Evolutionary conservation across 92 coral and sea anemone species (phyloP), one percentile per base, ranked within the genome.

Genomic region (Metridium senile): DNA sequence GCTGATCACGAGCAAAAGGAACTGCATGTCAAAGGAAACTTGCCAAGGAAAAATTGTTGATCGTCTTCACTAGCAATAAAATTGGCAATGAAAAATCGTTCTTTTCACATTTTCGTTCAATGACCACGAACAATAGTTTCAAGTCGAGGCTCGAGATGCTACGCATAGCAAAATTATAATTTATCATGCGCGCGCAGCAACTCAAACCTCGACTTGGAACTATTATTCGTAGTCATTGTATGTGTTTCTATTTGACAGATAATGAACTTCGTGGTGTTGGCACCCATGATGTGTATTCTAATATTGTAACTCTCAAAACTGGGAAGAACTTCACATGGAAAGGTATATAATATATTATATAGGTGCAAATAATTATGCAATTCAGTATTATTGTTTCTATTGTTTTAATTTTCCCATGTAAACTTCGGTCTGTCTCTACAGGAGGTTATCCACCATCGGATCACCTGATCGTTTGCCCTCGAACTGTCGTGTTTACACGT

Each of bases 391-490:
- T 45, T 8, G 51, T 45, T 45, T 45, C 13, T 39, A 19, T 54
- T 16, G 61, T 54, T 54, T 54, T 54, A 16, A 54, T 8, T 45
- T 7, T 7, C 17, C 9, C 51, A 45, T 45, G 51, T 45, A n/a
- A n/a, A 7, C 17, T 45, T 2, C 59, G 8, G 7, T 53, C 25
- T 22, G 20, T 33, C 68, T 73, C 45, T 18, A 4, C 84, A 90
- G 94, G 82, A 46, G 88, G 86, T 11, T 62, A 56, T 47, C 75
- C 91, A 22, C 94, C 94, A 25, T 74, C 74, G 2, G 94, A 90
- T 58, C 82, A 75, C 23, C 56, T 71, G 27, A 72, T 61, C 16
- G 74, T 74, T 16, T 21, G 62, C 20, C 79, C 83, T 35, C 89
- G 68, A 30, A 33, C 86, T 10, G 67, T 86, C 71, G 81, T 76